Base-by-base conservation (phyloP, 2,888 invertebrate species). In the Pterobdella sp. region DNA sequence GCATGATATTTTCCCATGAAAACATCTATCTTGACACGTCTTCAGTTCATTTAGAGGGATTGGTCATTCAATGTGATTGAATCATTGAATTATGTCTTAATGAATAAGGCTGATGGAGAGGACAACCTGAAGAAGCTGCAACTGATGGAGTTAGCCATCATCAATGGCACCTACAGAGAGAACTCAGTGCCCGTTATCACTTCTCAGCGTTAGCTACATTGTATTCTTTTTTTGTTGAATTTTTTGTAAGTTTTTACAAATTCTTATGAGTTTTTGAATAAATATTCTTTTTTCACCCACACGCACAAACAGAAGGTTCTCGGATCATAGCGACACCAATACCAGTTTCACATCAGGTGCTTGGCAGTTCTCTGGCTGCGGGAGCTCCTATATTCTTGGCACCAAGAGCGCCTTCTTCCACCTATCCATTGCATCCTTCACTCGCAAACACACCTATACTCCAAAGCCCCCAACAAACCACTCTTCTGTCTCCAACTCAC, bases 81-180 rank as follows among this genome's bases (percentile, higher is more conserved):
- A 14, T 42, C 49, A 42, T 42, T 42, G 49, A 42, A 42, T 42
- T 42, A 42, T 7, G 10, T 42, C 22, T 42, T 7, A 42, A 42
- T 7, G 49, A 73, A 81, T 72, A 91, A 98, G 95, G 95, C 96
- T 76, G 98, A 98, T 85, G 98, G 98, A 77, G 98, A 98, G 88
- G 98, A 99, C 86, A 98, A 98, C 85, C 87, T 99, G 83, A 98
- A 99, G 88, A 96, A 98, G 86, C 90, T 96, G 84, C 98, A 99
- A 86, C 88, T 99, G 81, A 98, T 99, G 97, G 98, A 99, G 86
- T 88, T 99, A 84, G 98, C 98, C 82, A 98, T 98, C 82, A 96
- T 99, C 84, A 99, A 99, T 85, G 98, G 98, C 84, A 99, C 98
- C 73, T 99, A 97, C 88, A 80, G 82, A 71, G 82, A 82, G 76